phyloP scores from a whole-genome alignment of 2,113 vertebrate species.

The Psilopsiagon aurifrons region DNA sequence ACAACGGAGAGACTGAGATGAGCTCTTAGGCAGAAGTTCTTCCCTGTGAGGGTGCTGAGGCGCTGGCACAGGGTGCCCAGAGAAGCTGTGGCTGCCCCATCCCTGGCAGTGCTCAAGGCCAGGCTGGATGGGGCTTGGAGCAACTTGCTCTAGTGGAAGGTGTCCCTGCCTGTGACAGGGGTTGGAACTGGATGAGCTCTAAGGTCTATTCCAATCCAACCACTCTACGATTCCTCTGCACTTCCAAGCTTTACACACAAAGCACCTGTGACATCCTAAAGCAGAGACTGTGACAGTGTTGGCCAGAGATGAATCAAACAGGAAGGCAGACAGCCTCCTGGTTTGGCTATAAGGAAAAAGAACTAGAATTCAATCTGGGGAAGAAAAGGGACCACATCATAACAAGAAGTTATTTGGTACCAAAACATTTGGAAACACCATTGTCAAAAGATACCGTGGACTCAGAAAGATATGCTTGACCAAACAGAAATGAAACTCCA shows the following conservation, averaged over 20 bases:
- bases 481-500: background rate
- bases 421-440: background rate
- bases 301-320: background rate
- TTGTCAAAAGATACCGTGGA: background rate
- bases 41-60: no score
- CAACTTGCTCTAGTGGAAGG: no score
- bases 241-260: background rate
- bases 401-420: background rate
- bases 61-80: no score
- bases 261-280: background rate
- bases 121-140: no score
- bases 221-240: background rate
- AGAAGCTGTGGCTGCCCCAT: no score
- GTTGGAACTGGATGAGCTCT: no score
- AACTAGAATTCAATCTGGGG: background rate
- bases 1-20: no score
- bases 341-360: background rate
- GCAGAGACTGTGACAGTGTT: background rate
- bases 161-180: no score
- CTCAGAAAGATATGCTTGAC: background rate
- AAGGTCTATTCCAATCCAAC: background rate
- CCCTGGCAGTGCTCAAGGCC: no score
- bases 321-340: background rate
- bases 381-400: background rate
- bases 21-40: no score